These are phyloP conservation scores for Dendrocopos noguchii DNA, from an alignment of 2,113 vertebrate species.

Conservation along the genomic window DNA sequence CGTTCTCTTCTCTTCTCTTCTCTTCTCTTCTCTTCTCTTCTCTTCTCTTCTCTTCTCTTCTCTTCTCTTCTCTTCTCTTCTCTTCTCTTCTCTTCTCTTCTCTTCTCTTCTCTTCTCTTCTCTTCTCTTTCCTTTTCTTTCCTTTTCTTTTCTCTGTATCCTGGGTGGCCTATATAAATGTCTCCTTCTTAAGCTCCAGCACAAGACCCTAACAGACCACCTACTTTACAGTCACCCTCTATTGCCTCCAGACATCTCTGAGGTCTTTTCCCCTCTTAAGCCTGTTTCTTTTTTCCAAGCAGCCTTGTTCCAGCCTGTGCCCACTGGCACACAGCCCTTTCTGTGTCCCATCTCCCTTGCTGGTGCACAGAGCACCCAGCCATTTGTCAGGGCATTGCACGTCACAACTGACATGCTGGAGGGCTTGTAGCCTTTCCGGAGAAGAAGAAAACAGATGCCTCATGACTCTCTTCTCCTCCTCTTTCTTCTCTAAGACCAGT, in stretches of 20 bases:
- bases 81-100: no score
- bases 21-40: no score
- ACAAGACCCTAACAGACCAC: neutral
- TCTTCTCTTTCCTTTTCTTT: neutral
- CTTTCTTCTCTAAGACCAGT: neutral
- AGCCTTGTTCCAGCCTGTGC: neutral
- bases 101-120: no score
- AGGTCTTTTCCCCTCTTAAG: neutral
- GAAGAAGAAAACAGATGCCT: neutral
- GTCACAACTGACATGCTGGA: neutral
- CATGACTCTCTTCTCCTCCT: neutral
- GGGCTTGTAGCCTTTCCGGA: neutral
- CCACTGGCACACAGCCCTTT: rapidly evolving
- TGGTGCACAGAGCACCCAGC: neutral
- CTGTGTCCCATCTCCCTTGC: neutral
- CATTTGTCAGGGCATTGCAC: neutral
- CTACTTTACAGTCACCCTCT: neutral
- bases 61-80: no score
- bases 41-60: no score
- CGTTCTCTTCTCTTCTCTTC: no score
- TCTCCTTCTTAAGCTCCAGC: neutral
- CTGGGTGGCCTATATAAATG: neutral
- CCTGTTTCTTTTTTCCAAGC: neutral
- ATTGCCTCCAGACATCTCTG: neutral
- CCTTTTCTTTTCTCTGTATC: no score